Percentiles rank a stretch among this genome's conserved stretches.
phyloP scores from a whole-genome alignment of 2,113 vertebrate species.

The Poecilia latipinna region DNA sequence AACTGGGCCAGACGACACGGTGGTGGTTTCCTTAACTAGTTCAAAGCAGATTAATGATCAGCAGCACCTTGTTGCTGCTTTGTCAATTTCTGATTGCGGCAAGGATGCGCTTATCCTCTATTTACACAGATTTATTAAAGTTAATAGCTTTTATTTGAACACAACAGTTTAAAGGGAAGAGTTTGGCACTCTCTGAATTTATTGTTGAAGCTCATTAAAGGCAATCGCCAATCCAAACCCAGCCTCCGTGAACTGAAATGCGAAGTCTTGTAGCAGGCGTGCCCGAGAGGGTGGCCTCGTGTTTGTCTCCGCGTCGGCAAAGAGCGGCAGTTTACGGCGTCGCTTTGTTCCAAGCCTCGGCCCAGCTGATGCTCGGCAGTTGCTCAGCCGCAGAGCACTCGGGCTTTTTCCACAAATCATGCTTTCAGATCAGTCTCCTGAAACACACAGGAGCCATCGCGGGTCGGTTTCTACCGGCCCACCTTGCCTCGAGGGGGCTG shows the following conservation, averaged over 20 bases:
- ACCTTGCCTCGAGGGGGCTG: conserved; percentile 37
- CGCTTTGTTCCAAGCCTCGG: conserved; percentile 56
- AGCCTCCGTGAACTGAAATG: background rate
- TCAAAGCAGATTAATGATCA: background rate
- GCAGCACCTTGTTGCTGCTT: background rate
- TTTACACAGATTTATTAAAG: background rate
- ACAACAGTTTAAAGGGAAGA: no score
- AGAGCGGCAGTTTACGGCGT: conserved; percentile 10
- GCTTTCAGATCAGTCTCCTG: conserved; percentile 26
- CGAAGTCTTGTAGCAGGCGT: background rate
- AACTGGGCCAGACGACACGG: no score
- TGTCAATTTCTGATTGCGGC: background rate
- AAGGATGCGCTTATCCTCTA: background rate
- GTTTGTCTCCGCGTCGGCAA: background rate
- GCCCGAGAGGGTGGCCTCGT: background rate
- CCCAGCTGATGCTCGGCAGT: conserved; percentile 46
- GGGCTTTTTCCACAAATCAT: conserved; percentile 36
- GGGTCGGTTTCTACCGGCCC: conserved; percentile 38
- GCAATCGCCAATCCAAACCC: background rate
- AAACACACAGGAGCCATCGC: conserved; percentile 33
- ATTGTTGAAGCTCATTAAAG: background rate
- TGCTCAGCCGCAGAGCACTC: conserved; percentile 4
- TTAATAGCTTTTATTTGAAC: no score
- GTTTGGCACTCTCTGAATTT: background rate
- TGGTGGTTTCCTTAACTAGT: no score